Evolutionary conservation across 2,888 invertebrate genomes (phyloP).

Genomic region (Sceliomorpha sp.): DNA sequence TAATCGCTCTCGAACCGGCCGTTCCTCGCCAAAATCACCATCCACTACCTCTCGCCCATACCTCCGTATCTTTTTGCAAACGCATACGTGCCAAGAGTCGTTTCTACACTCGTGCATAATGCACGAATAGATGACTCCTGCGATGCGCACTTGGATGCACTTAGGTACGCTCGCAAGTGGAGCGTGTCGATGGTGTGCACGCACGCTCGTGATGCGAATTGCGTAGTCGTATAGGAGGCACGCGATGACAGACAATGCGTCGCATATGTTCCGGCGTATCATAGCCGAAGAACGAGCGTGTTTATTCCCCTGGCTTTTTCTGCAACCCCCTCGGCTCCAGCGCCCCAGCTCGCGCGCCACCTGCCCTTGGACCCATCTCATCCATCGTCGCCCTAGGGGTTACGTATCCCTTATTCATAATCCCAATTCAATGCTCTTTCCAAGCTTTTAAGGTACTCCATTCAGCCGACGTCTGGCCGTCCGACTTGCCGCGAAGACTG

Average conservation of each 20-base stretch:
- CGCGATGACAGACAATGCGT: constrained; percentile 69
- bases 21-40: too few relatives aligned
- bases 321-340: constrained; percentile 15
- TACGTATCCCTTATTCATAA: constrained; percentile 73
- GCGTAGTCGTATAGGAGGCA: constrained; percentile 45
- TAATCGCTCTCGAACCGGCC: too few relatives aligned
- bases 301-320: constrained; percentile 66
- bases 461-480: constrained; percentile 42
- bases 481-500: constrained; percentile 49
- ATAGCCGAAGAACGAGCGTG: constrained; percentile 71
- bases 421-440: constrained; percentile 75
- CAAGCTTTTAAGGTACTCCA: constrained; percentile 71
- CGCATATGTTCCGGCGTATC: constrained; percentile 72
- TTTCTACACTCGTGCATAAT: constrained; percentile 52
- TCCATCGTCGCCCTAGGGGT: constrained; percentile 69
- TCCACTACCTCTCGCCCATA: too few relatives aligned
- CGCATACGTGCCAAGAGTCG: constrained; percentile 41
- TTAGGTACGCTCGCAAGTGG: constrained; percentile 21
- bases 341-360: constrained; percentile 13
- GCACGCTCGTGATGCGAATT: constrained; percentile 23
- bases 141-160: constrained; percentile 50
- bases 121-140: constrained; percentile 44
- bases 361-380: constrained; percentile 58
- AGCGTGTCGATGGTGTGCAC: constrained; percentile 21
- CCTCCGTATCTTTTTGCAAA: too few relatives aligned